Conservation (phyloP, 2,113 vertebrate species). For the Indri indri region DNA sequence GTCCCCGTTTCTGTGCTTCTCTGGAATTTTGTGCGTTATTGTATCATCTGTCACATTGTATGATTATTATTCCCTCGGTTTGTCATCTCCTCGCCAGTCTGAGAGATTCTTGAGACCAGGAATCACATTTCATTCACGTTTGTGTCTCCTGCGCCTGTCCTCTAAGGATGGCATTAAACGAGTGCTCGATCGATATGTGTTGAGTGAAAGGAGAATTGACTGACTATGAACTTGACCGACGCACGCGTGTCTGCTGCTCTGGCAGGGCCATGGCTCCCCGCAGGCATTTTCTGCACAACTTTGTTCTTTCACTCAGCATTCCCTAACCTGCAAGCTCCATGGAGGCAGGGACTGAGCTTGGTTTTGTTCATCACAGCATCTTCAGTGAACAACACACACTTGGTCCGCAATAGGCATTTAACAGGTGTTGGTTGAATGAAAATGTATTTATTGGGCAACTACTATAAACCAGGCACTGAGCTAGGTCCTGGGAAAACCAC, state of each 20-base stretch:
- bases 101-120: not conserved
- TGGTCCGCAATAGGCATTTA: not conserved
- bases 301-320: not conserved
- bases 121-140: not conserved
- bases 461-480: not conserved
- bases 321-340: not conserved
- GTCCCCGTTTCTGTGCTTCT: not conserved
- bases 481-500: not conserved
- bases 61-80: not conserved
- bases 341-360: not conserved
- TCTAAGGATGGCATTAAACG: not conserved
- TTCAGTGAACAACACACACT: not conserved
- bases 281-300: not conserved
- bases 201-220: not conserved
- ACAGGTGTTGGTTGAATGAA: not conserved
- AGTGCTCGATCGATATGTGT: not conserved
- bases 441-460: not conserved
- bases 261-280: not conserved
- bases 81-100: not conserved
- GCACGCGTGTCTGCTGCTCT: not conserved
- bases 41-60: not conserved
- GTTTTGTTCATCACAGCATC: not conserved
- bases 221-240: not conserved
- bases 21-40: not conserved
- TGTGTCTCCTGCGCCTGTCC: not conserved